Percentiles rank a stretch among this genome's conserved stretches.
Evolutionary conservation across 92 coral and sea anemone genomes (phyloP).

Genomic region (Phenganax stokvisi): DNA sequence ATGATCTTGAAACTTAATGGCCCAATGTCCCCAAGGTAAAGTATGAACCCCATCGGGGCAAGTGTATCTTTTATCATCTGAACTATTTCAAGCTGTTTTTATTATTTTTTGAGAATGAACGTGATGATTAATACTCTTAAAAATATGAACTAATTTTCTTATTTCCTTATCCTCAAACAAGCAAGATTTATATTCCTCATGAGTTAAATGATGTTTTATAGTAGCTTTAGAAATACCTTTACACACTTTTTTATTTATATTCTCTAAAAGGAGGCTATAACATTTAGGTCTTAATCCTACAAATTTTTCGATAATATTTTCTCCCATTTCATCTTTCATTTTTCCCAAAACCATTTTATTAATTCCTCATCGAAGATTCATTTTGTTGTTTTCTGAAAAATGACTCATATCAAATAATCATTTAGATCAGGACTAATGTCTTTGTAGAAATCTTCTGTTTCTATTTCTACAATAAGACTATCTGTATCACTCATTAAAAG

Average conservation of each 20-base stretch:
- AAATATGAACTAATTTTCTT: too few species aligned
- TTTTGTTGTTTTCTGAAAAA: not conserved
- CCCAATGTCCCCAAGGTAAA: too few species aligned
- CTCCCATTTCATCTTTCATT: not conserved
- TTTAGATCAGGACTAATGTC: not conserved
- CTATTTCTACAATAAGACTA: not conserved
- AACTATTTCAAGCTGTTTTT: too few species aligned
- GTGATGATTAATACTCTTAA: too few species aligned
- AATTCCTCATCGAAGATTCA: not conserved
- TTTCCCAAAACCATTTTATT: not conserved
- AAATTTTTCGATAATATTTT: not conserved
- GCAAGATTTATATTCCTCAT: too few species aligned
- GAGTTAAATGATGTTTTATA: not conserved
- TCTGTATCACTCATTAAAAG: slow-evolving; percentile 16
- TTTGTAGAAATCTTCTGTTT: not conserved
- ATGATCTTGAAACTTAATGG: too few species aligned
- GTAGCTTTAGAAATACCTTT: not conserved
- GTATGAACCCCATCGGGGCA: too few species aligned
- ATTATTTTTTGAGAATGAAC: too few species aligned
- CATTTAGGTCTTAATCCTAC: not conserved
- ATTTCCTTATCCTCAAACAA: too few species aligned
- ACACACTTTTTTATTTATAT: not conserved
- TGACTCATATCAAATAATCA: not conserved
- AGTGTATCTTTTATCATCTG: too few species aligned
- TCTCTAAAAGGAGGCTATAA: not conserved